Evolutionary conservation across 2,113 vertebrate genomes (phyloP).

Genomic region (Rhinopomastus cyanomelas): DNA sequence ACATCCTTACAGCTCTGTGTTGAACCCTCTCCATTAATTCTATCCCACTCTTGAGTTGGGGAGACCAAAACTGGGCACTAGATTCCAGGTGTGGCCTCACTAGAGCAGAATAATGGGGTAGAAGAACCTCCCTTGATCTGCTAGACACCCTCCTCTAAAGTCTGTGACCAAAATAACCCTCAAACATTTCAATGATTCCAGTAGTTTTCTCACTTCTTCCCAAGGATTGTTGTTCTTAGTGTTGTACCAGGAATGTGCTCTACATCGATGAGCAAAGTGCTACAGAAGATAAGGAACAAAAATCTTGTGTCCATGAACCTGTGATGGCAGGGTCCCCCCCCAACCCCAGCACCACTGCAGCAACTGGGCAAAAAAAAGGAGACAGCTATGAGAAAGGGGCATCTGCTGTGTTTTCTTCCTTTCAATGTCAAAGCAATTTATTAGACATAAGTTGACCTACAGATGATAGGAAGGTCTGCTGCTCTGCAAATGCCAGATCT

Average conservation of each 20-base stretch:
- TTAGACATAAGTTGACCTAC: background rate
- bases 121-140: no score
- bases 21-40: no score
- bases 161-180: background rate
- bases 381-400: background rate
- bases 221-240: background rate
- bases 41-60: no score
- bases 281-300: background rate
- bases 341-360: background rate
- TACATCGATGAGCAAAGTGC: background rate
- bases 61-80: no score
- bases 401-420: background rate
- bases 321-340: background rate
- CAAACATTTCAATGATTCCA: no score
- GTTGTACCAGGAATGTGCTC: background rate
- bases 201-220: fast-evolving
- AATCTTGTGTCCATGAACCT: background rate
- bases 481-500: background rate
- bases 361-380: background rate
- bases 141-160: no score
- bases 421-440: background rate
- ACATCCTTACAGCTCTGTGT: no score
- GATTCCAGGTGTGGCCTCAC: no score
- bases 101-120: no score
- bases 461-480: background rate